Evolutionary conservation across 2,113 vertebrate species (phyloP), one percentile per base, ranked within the genome.

Genomic region (Lagopus leucura): DNA sequence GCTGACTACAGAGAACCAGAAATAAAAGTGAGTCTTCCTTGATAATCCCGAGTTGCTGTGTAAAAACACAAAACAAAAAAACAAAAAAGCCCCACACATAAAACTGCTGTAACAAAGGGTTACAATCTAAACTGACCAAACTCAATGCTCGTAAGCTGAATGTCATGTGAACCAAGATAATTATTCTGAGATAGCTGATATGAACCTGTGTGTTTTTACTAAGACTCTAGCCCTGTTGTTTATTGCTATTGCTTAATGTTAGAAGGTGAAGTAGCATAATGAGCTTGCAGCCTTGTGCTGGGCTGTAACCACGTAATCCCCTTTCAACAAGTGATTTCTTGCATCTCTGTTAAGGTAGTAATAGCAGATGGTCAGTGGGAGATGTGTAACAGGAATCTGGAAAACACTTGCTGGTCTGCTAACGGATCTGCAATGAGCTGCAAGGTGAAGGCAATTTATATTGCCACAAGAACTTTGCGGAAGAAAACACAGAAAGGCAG

Each of bases 251-350:
- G 69, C 82, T 92, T 65, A 48, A 43, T 71, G 69, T 79, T 67
- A 50, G 60, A 85, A 50, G 25, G 42, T 45, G 69, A 79, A 91
- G 64, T 72, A 55, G 32, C 32, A 50, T 91, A 92, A 89, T 82
- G 38, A 91, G 38, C 72, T 92, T 64, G 64, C 75, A 91, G 87
- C 84, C 75, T 91, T 91, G 82, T 91, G 40, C 52, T 65, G 79
- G 52, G 58, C 28, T 18, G 79, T 83, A 92, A 80, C 69, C 47
- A 61, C 94, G 80, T 90, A 78, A 86, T 95, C 70, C 86, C 72
- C 89, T 94, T 92, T 90, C 88, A 91, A 71, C 87, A 83, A 94
- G 87, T 75, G 85, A 93, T 74, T 92, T 92, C 87, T 91, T 4
- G 8, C 32, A 28, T 66, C 48, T 55, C 30, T 19, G 0, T 91